phyloP scores from a whole-genome alignment of 2,888 invertebrate genomes.

The Stenchaetothrips biformis region DNA sequence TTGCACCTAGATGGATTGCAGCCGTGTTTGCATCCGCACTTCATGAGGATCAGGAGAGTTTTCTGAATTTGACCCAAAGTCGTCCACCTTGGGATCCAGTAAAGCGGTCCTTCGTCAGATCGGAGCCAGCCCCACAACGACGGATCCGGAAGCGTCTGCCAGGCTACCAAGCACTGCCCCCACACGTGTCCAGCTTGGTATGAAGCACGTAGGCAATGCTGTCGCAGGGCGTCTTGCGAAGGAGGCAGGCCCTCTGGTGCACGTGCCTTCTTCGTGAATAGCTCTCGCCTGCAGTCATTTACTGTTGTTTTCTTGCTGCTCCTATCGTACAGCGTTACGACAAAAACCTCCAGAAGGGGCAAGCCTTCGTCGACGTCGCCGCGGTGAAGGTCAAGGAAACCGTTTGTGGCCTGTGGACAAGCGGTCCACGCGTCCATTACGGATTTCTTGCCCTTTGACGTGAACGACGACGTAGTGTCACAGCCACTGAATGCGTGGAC shows the following conservation, averaged over 20 bases:
- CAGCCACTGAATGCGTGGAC: conserved; percentile 28
- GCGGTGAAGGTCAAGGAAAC: conserved; percentile 27
- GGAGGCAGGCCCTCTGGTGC: conserved; percentile 28
- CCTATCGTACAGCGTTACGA: no score
- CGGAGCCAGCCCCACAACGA: background rate
- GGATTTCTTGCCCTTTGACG: conserved; percentile 27
- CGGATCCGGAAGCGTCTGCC: background rate
- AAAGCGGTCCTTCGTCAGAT: background rate
- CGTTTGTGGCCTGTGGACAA: background rate
- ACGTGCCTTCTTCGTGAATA: conserved; percentile 29
- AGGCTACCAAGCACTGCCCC: background rate
- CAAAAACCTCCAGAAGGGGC: no score
- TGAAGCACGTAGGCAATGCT: conserved; percentile 26
- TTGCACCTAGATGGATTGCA: background rate
- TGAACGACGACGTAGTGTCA: conserved; percentile 28
- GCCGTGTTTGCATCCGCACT: background rate
- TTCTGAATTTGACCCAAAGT: background rate
- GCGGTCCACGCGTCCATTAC: conserved; percentile 27
- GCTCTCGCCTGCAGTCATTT: conserved; percentile 27
- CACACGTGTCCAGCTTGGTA: conserved; percentile 18
- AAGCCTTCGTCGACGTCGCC: background rate
- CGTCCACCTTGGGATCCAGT: background rate
- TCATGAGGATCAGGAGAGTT: background rate
- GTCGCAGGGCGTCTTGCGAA: conserved; percentile 26
- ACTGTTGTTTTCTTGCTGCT: background rate